Evolutionary conservation across 2,888 invertebrate genomes (phyloP).

Genomic region (Onthophagus sagittarius): DNA sequence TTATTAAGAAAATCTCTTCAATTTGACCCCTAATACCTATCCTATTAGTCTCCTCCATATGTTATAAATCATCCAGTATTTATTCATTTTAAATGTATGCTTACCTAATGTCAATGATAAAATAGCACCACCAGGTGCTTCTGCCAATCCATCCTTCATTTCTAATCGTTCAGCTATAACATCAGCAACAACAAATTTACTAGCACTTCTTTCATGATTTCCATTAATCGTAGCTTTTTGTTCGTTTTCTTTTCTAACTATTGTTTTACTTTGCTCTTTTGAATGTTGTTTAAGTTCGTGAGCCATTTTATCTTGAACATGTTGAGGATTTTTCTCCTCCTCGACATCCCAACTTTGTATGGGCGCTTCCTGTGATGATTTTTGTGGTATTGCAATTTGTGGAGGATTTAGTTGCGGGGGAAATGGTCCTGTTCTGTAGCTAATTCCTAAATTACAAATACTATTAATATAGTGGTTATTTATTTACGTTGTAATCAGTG

Average conservation of each 20-base stretch:
- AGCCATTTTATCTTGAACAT: constrained; percentile 45
- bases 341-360: constrained; percentile 12
- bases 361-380: constrained; percentile 6
- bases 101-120: constrained; percentile 72
- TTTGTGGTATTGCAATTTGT: constrained; percentile 12
- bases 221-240: constrained; percentile 23
- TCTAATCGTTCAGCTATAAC: constrained; percentile 33
- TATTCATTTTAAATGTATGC: constrained; percentile 4
- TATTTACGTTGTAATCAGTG: neutral
- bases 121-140: constrained; percentile 75
- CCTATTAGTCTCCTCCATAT: no score
- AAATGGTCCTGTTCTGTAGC: constrained; percentile 24
- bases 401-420: constrained; percentile 23
- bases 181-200: constrained; percentile 25
- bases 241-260: neutral
- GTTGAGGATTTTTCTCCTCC: constrained; percentile 31
- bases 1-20: no score
- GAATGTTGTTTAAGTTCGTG: constrained; percentile 45
- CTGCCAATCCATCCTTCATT: constrained; percentile 59
- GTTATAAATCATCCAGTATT: neutral
- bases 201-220: constrained; percentile 23
- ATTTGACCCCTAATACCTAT: no score
- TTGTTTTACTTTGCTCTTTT: constrained; percentile 32
- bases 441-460: constrained; percentile 17
- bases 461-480: neutral